phyloP scores from a whole-genome alignment of 2,888 invertebrate species.

The Noctua janthina region DNA sequence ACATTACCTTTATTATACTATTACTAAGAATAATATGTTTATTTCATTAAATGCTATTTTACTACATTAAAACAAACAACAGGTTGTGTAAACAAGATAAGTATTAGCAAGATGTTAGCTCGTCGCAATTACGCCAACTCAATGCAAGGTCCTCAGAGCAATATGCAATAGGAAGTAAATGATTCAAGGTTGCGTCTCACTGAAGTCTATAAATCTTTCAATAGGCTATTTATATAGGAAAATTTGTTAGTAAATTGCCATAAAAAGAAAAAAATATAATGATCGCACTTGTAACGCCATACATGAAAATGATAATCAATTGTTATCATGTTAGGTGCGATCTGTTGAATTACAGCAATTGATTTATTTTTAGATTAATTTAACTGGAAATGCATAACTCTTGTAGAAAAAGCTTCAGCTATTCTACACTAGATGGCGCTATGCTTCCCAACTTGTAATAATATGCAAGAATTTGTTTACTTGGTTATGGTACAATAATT shows the following conservation, averaged over 20 bases:
- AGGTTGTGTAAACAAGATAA: slow-evolving; percentile 73
- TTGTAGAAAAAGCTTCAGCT: slow-evolving; percentile 19
- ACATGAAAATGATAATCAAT: background rate
- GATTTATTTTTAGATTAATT: background rate
- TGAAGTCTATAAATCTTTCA: slow-evolving; percentile 78
- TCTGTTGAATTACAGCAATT: background rate
- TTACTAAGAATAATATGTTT: slow-evolving; percentile 25
- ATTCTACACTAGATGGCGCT: slow-evolving; percentile 55
- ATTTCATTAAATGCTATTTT: slow-evolving; percentile 46
- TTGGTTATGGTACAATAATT: background rate
- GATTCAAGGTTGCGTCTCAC: slow-evolving; percentile 79
- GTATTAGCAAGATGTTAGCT: slow-evolving; percentile 73
- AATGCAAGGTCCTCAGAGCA: slow-evolving; percentile 83
- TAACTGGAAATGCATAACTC: background rate
- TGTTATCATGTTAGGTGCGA: background rate
- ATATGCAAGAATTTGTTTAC: background rate
- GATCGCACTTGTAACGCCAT: slow-evolving; percentile 10
- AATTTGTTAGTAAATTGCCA: slow-evolving; percentile 64
- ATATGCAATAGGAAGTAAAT: slow-evolving; percentile 85
- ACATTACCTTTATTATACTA: slow-evolving; percentile 1
- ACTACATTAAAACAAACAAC: slow-evolving; percentile 57
- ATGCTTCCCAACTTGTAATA: background rate
- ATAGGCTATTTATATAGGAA: slow-evolving; percentile 72
- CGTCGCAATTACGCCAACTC: slow-evolving; percentile 79
- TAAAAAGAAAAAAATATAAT: slow-evolving; percentile 50